A percentile compares a stretch with the other conserved stretches of the same genome.
Evolutionary conservation across 2,113 vertebrate genomes (phyloP).

Genomic region (Hylia prasina): DNA sequence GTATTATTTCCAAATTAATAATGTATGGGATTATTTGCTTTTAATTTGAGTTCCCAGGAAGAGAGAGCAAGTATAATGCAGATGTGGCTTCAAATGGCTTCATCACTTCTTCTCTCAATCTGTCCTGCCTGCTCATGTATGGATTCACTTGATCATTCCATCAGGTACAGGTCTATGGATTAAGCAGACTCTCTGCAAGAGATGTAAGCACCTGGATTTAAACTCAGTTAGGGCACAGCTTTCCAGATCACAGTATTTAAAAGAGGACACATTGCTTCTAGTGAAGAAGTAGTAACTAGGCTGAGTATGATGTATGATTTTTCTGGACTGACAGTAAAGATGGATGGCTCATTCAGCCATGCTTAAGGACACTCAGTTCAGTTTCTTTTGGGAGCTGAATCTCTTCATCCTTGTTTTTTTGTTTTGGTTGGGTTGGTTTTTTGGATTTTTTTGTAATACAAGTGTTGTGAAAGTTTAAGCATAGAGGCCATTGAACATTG

Average conservation of each 20-base stretch:
- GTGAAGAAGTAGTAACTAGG: background rate
- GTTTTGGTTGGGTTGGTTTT: background rate
- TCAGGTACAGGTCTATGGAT: background rate
- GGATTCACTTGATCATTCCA: background rate
- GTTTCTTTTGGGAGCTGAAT: background rate
- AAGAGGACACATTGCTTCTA: background rate
- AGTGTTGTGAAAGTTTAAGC: background rate
- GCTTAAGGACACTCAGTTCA: background rate
- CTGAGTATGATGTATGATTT: background rate
- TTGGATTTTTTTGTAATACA: background rate
- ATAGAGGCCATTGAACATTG: background rate
- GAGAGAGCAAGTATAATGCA: background rate
- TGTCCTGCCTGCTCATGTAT: background rate
- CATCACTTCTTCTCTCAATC: background rate
- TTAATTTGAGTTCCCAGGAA: background rate
- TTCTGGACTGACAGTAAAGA: background rate
- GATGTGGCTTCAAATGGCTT: background rate
- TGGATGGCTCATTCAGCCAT: background rate
- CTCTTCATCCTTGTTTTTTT: background rate
- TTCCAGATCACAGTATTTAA: background rate
- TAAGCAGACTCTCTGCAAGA: background rate
- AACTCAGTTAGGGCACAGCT: background rate
- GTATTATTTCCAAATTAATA: background rate
- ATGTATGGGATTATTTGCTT: background rate
- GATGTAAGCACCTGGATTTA: background rate